Evolutionary conservation across 2,113 vertebrate species (phyloP).

Genomic region (Ciconia maguari): DNA sequence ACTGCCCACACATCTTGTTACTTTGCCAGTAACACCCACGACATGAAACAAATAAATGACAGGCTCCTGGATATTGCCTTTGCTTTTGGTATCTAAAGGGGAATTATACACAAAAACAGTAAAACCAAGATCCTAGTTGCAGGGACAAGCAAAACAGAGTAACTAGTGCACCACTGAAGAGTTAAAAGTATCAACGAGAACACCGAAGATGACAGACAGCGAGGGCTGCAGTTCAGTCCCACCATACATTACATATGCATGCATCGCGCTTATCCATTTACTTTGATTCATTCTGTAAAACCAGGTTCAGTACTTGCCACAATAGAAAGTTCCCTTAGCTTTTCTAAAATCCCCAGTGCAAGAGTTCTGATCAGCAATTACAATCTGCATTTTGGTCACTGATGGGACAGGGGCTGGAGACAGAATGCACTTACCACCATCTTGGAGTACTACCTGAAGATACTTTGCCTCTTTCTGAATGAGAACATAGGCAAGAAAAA

Average conservation of each 20-base stretch:
- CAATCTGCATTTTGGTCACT: neutral
- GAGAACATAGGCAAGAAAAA: neutral
- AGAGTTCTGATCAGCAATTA: neutral
- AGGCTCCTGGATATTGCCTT: neutral
- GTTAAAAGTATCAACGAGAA: neutral
- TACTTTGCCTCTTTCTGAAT: neutral
- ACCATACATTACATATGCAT: neutral
- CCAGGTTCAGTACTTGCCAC: neutral
- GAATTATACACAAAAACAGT: neutral
- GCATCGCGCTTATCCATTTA: neutral
- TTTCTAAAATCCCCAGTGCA: neutral
- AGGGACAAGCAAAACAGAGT: neutral
- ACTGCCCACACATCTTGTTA: neutral
- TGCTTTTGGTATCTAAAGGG: neutral
- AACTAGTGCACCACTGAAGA: neutral
- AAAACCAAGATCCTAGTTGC: neutral
- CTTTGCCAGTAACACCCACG: neutral
- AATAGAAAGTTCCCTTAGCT: neutral
- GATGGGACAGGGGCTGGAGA: neutral
- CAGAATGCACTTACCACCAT: neutral
- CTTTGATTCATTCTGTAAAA: neutral
- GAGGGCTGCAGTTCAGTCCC: neutral
- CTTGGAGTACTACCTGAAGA: neutral
- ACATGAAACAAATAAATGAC: neutral
- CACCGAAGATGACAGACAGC: neutral